A percentile compares a stretch with the other conserved stretches of the same genome.
These are phyloP conservation scores for Perca fluviatilis DNA, from an alignment of 2,113 vertebrate genomes.

Conservation along the genomic window DNA sequence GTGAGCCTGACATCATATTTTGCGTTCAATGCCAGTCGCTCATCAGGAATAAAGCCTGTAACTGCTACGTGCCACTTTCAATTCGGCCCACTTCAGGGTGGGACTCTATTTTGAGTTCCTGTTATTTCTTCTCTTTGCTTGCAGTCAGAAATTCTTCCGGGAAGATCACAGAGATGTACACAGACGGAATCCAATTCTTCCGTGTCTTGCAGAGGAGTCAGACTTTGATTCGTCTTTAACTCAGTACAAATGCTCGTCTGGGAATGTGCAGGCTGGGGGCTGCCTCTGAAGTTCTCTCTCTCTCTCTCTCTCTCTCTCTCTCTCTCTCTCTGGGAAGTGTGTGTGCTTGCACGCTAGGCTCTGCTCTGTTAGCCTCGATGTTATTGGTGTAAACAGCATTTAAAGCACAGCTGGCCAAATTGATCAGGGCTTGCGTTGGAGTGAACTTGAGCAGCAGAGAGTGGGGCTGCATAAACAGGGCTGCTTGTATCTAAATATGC, in stretches of 20 bases:
- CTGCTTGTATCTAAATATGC: slow-evolving; percentile 92
- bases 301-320: slow-evolving; percentile 34
- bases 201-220: slow-evolving; percentile 70
- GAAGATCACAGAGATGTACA: slow-evolving; percentile 76
- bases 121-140: slow-evolving; percentile 69
- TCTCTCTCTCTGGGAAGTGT: slow-evolving; percentile 18
- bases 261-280: slow-evolving; percentile 77
- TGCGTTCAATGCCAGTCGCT: slow-evolving; percentile 73
- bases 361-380: slow-evolving; percentile 82
- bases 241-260: slow-evolving; percentile 83
- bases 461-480: slow-evolving; percentile 94
- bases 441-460: slow-evolving; percentile 93
- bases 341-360: slow-evolving; percentile 61
- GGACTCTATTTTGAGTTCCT: slow-evolving; percentile 62
- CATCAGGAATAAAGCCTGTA: slow-evolving; percentile 72
- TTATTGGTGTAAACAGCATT: slow-evolving; percentile 96
- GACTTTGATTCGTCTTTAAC: slow-evolving; percentile 83
- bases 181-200: slow-evolving; percentile 79
- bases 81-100: slow-evolving; percentile 70
- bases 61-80: slow-evolving; percentile 76
- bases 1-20: slow-evolving; percentile 59
- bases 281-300: slow-evolving; percentile 71
- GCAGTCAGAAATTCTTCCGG: slow-evolving; percentile 76
- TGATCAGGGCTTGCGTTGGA: slow-evolving; percentile 92
- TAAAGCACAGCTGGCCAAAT: slow-evolving; percentile 95